phyloP scores from a whole-genome alignment of 2,797 vertebrate species.

The Coracias cyanogaster region DNA sequence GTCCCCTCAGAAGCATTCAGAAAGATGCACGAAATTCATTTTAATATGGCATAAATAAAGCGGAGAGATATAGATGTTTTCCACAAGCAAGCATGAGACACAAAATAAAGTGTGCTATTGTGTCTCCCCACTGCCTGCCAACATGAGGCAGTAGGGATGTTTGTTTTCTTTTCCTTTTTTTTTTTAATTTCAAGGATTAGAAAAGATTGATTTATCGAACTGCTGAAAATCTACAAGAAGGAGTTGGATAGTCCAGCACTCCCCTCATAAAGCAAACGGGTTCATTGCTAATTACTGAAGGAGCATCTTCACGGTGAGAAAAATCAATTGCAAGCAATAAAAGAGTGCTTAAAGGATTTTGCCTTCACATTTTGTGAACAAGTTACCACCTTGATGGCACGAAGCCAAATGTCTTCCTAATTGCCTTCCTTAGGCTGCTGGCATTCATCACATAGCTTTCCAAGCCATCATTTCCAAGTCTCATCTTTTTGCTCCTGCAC shows the following conservation, averaged over 20 bases:
- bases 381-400: conserved; percentile 25
- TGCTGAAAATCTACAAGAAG: conserved; percentile 35
- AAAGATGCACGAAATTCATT: conserved; percentile 20
- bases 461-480: neutral
- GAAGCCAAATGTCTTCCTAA: conserved; percentile 21
- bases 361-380: neutral
- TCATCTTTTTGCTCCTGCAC: neutral
- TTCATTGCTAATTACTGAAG: conserved; percentile 50
- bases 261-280: conserved; percentile 1
- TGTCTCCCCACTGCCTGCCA: neutral
- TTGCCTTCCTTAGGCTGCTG: neutral
- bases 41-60: neutral
- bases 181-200: conserved; percentile 22
- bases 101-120: neutral
- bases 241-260: conserved; percentile 12
- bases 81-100: neutral
- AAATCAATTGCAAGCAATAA: conserved; percentile 66
- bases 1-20: neutral
- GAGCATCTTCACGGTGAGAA: conserved; percentile 33
- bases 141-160: neutral
- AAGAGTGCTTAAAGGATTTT: conserved; percentile 60
- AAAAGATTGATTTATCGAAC: conserved; percentile 41
- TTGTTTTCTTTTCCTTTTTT: neutral
- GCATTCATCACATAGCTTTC: neutral
- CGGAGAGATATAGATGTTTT: conserved; percentile 24